Evolutionary conservation across 2,888 invertebrate species (phyloP).

Genomic region (Gryllus longicercus): DNA sequence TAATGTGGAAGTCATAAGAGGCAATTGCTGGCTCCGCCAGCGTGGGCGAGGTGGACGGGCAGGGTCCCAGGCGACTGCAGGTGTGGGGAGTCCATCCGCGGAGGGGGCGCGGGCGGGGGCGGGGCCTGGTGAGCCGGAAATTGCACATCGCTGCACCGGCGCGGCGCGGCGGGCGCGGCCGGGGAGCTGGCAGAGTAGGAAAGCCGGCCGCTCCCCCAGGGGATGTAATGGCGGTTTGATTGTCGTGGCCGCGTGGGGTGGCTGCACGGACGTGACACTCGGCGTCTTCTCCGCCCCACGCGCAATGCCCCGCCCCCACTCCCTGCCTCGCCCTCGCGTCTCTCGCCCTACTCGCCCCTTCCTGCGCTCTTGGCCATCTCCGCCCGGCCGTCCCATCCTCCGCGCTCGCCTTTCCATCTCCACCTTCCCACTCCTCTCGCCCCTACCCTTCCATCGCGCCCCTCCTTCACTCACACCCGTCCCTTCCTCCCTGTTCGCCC

Average conservation of each 20-base stretch:
- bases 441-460: too few species aligned
- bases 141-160: background rate
- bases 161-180: background rate
- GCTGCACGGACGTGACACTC: too few species aligned
- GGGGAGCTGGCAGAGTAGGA: background rate
- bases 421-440: background rate
- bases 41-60: too few species aligned
- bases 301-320: background rate
- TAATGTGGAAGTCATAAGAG: too few species aligned
- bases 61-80: too few species aligned
- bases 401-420: background rate
- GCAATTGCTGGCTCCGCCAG: background rate
- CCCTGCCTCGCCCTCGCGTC: background rate
- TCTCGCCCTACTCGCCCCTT: background rate
- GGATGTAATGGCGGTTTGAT: constrained; percentile 10
- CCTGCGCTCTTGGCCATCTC: too few species aligned
- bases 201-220: background rate
- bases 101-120: background rate
- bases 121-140: constrained; percentile 8
- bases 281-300: too few species aligned
- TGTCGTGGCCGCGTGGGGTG: background rate
- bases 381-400: too few species aligned
- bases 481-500: background rate
- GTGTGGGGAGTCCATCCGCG: too few species aligned
- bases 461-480: background rate